Evolutionary conservation across 2,888 invertebrate species (phyloP).

Genomic region (Itoplectis maculator): DNA sequence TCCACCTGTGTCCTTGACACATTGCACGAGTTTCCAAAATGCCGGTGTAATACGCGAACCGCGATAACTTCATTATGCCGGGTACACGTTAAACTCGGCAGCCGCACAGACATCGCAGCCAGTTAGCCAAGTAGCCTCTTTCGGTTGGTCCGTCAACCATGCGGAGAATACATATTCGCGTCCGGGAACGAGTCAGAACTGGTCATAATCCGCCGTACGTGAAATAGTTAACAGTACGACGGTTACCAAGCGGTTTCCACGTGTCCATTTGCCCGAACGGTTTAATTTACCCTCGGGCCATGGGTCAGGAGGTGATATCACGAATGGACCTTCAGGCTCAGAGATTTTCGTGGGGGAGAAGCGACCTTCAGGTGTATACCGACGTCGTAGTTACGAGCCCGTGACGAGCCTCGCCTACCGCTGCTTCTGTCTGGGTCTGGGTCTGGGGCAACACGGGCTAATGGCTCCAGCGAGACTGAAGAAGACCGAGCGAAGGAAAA

Average conservation of each 20-base stretch:
- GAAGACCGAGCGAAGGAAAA: not conserved
- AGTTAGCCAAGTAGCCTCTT: not conserved
- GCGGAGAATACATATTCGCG: not conserved
- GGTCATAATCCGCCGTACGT: too few species aligned
- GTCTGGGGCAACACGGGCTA: conserved; percentile 26
- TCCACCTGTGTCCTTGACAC: conserved; percentile 61
- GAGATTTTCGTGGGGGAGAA: conserved; percentile 42
- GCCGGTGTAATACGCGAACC: conserved; percentile 34
- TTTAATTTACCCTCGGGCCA: conserved; percentile 26
- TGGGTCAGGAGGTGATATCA: conserved; percentile 16
- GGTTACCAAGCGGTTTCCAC: not conserved
- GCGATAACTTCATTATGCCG: conserved; percentile 12
- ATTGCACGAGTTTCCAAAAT: conserved; percentile 58
- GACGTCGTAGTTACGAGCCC: conserved; percentile 39
- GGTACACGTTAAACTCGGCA: conserved; percentile 30
- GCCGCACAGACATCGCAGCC: not conserved
- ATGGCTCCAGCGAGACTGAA: conserved; percentile 35
- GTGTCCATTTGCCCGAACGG: not conserved
- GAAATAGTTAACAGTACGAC: not conserved
- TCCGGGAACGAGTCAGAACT: too few species aligned
- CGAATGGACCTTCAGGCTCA: conserved; percentile 32
- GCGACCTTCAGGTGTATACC: conserved; percentile 26
- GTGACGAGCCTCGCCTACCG: conserved; percentile 47
- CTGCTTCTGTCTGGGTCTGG: conserved; percentile 18
- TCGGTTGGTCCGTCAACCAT: conserved; percentile 15